A percentile compares a stretch with the other conserved stretches of the same genome.
phyloP scores from a whole-genome alignment of 2,888 invertebrate species.

The Cheilosia vernalis region DNA sequence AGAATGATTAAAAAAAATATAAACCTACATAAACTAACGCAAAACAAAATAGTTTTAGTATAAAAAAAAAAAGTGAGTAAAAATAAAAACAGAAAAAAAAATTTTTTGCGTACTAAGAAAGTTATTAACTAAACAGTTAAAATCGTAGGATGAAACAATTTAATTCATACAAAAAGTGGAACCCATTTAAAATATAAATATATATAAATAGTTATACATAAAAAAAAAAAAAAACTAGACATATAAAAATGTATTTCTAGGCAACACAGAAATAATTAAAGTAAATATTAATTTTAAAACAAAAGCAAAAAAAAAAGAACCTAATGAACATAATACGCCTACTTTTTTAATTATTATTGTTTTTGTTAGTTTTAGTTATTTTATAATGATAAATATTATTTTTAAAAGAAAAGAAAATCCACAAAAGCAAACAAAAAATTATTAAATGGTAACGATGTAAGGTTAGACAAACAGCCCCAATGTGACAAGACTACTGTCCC shows the following conservation, averaged over 20 bases:
- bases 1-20: conserved; percentile 38
- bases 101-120: conserved; percentile 53
- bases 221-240: conserved; percentile 78
- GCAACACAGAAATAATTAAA: conserved; percentile 69
- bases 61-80: conserved; percentile 35
- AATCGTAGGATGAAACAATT: conserved; percentile 64
- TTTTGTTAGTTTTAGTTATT: conserved; percentile 70
- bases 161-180: conserved; percentile 62
- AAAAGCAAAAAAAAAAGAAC: conserved; percentile 48
- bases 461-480: conserved; percentile 57
- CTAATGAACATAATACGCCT: conserved; percentile 62
- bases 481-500: conserved; percentile 60
- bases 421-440: conserved; percentile 35
- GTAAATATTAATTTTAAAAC: conserved; percentile 65
- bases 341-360: conserved; percentile 63
- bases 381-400: conserved; percentile 64
- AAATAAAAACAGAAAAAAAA: conserved; percentile 56
- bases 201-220: conserved; percentile 79
- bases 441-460: conserved; percentile 49
- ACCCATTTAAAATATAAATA: conserved; percentile 76
- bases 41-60: conserved; percentile 57
- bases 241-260: conserved; percentile 49
- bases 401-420: conserved; percentile 24
- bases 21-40: conserved; percentile 33
- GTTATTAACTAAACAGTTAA: conserved; percentile 67